A percentile compares a stretch with the other conserved stretches of the same genome.
These are phyloP conservation scores for Anguilla rostrata DNA, from an alignment of 2,113 vertebrate genomes.

Conservation along the genomic window DNA sequence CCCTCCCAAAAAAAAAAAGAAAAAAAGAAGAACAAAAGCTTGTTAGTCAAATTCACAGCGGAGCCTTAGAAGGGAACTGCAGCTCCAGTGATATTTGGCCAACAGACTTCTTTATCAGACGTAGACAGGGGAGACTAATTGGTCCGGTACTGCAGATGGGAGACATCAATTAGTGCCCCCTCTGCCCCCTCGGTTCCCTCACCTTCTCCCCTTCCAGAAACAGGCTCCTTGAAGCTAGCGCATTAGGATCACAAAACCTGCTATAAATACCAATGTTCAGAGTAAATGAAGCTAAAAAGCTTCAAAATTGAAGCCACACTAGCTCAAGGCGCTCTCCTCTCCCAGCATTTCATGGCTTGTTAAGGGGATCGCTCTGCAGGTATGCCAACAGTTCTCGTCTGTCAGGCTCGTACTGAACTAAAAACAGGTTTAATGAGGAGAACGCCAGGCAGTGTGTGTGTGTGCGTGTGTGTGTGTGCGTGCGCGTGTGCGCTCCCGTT, in stretches of 20 bases:
- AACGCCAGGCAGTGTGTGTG: slow-evolving; percentile 45
- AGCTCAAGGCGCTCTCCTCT: slow-evolving; percentile 69
- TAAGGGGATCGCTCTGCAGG: slow-evolving; percentile 76
- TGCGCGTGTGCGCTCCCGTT: slow-evolving; percentile 31
- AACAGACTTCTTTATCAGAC: slow-evolving; percentile 70
- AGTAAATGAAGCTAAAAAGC: slow-evolving; percentile 76
- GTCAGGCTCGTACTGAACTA: slow-evolving; percentile 76
- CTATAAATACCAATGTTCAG: slow-evolving; percentile 78
- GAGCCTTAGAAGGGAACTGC: slow-evolving; percentile 63
- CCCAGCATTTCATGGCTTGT: slow-evolving; percentile 82
- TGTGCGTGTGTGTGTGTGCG: not conserved
- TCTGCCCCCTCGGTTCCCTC: slow-evolving; percentile 57
- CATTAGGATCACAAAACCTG: slow-evolving; percentile 76
- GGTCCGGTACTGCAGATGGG: slow-evolving; percentile 66
- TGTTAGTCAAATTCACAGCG: slow-evolving; percentile 74
- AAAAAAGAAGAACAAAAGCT: slow-evolving; percentile 53
- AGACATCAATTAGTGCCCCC: slow-evolving; percentile 72
- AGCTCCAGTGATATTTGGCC: slow-evolving; percentile 58
- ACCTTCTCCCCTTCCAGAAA: slow-evolving; percentile 52
- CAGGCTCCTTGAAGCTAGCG: slow-evolving; percentile 63
- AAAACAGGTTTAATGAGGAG: slow-evolving; percentile 85
- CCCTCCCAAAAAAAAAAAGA: slow-evolving; percentile 43
- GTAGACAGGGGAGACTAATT: slow-evolving; percentile 69
- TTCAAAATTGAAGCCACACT: slow-evolving; percentile 64
- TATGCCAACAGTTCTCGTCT: slow-evolving; percentile 71